A percentile compares a stretch with the other conserved stretches of the same genome.
These are phyloP conservation scores for Aricia artaxerxes DNA, from an alignment of 2,888 invertebrate species.

Conservation along the genomic window DNA sequence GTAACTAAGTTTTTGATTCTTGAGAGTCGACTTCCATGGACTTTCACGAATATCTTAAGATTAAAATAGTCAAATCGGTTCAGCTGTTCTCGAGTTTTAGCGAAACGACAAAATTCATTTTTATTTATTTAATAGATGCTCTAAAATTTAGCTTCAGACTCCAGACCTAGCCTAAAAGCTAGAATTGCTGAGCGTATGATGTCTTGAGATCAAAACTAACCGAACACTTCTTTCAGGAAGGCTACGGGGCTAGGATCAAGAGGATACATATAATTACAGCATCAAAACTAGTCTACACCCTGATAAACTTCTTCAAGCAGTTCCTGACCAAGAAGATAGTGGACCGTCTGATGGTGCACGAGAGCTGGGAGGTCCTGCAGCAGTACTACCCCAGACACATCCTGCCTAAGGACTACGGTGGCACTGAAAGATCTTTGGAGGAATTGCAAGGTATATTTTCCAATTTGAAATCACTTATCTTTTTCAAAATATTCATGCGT, in stretches of 20 bases:
- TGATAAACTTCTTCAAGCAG: constrained; percentile 1
- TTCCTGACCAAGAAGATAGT: constrained; percentile 7
- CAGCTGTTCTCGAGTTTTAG: no score
- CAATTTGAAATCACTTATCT: no score
- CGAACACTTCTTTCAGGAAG: not conserved
- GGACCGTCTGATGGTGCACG: not conserved
- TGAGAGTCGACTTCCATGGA: no score
- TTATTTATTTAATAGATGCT: no score
- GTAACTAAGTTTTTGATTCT: no score
- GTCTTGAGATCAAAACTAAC: no score
- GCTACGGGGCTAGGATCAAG: not conserved
- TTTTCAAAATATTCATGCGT: no score
- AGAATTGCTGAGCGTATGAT: no score
- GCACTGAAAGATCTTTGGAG: not conserved
- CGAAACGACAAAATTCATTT: no score
- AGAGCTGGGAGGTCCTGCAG: not conserved
- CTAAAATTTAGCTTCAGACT: no score
- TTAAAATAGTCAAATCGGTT: no score
- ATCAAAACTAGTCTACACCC: not conserved
- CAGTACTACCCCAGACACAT: not conserved
- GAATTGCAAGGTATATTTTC: not conserved
- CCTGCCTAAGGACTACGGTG: constrained; percentile 12
- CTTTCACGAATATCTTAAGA: no score
- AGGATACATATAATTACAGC: not conserved
- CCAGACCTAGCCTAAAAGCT: not conserved